Base-by-base conservation (phyloP, 2,113 vertebrate genomes). In the Cichladusa arquata region DNA sequence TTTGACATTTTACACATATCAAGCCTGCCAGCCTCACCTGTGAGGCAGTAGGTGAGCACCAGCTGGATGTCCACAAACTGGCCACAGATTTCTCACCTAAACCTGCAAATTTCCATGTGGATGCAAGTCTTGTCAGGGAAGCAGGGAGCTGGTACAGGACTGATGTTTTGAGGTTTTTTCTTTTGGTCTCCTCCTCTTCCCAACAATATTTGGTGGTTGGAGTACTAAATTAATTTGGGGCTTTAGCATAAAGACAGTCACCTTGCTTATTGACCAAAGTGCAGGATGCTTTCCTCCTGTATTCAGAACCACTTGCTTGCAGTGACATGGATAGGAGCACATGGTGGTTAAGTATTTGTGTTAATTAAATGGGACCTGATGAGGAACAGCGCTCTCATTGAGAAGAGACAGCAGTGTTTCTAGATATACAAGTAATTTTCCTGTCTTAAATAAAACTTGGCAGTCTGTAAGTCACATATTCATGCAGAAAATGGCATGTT, bases 151-250 rank as follows among this genome's bases (percentile, higher is more conserved):
- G 38, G 65, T 15, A 62, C 17, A 74, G 13, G 62, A 74, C 12
- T 42, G 22, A 77, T 19, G 16, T 2, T 29, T 42, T 29, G 7
- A 13, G 0, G 5, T 1, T 0, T 7, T 79, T 53, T 28, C 2
- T 31, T 54, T 33, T 26, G 40, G 8, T 3, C 18, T 74, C 14
- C 9, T 85, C 20, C 18, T 19, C 8, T 79, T 60, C 23, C 5
- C 36, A 57, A 12, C 7, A 53, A 67, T 73, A 45, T 4, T 44
- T 73, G 26, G 13, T n/a, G 11, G 15, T 5, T 76, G 23, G 33
- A 51, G 7, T 11, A 60, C 28, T 9, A 53, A 91, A 80, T 56
- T 23, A 20, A 18, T 82, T 1, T 25, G 4, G 34, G 2, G 17
- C 5, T 84, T 80, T 28, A 73, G 58, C 67, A 53, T 28, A 26